Conservation (phyloP, 2,113 vertebrate genomes). For the Tragelaphus buxtoni region DNA sequence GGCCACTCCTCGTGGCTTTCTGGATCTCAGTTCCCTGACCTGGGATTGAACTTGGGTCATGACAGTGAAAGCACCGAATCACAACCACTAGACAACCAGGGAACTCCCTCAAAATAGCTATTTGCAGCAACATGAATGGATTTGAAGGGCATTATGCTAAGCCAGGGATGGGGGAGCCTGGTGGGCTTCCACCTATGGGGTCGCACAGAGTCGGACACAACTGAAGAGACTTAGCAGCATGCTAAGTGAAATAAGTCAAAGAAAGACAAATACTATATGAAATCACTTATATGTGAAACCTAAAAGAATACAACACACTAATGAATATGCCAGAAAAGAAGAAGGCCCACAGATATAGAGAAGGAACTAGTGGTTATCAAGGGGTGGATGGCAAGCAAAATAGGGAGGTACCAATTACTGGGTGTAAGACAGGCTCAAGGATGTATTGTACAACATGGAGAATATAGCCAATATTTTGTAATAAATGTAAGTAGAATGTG, state of each 20-base stretch:
- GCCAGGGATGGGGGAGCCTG: too few species aligned
- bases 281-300: background rate
- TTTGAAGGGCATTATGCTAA: background rate
- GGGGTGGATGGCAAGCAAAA: background rate
- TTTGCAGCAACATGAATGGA: background rate
- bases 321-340: background rate
- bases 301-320: background rate
- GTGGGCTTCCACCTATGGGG: too few species aligned
- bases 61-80: background rate
- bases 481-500: background rate
- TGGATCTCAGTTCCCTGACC: background rate
- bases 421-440: background rate
- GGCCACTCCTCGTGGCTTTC: background rate
- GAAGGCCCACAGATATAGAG: background rate
- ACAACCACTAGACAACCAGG: background rate
- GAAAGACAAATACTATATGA: background rate
- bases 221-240: too few species aligned
- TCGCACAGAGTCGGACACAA: too few species aligned
- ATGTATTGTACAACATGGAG: background rate
- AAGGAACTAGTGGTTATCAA: background rate
- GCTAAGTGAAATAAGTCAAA: background rate
- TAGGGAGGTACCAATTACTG: background rate
- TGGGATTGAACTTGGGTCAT: background rate
- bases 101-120: background rate
- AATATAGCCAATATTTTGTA: background rate